Conservation (phyloP, 2,113 vertebrate genomes). For the Antennarius striatus region DNA sequence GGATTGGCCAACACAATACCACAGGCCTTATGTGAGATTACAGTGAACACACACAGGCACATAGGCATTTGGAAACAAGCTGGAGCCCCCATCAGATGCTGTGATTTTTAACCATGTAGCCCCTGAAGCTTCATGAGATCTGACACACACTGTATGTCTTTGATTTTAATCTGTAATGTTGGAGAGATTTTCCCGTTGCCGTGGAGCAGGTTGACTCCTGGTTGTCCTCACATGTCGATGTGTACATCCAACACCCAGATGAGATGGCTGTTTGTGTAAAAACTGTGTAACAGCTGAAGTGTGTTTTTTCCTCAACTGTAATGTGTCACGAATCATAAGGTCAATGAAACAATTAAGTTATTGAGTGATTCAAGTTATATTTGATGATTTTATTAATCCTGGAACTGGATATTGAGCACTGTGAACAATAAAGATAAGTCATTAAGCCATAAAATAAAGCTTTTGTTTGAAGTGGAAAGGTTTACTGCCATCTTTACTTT, state of each 20-base stretch:
- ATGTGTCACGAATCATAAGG: conserved; percentile 11
- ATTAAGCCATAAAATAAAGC: conserved; percentile 72
- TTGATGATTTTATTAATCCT: conserved; percentile 58
- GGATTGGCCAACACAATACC: neutral
- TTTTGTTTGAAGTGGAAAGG: conserved; percentile 56
- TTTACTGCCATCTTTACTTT: conserved; percentile 69
- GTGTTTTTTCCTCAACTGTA: conserved; percentile 34
- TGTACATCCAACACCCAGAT: conserved; percentile 20
- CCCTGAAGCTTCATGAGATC: neutral
- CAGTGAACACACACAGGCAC: neutral
- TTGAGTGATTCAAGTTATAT: conserved; percentile 18
- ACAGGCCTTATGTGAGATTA: neutral
- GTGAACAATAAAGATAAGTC: conserved; percentile 49
- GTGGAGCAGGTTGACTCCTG: conserved; percentile 3
- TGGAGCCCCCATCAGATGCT: conserved; percentile 1
- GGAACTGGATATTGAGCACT: conserved; percentile 54
- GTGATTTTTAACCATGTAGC: neutral
- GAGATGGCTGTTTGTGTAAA: conserved; percentile 26
- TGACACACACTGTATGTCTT: conserved; percentile 29
- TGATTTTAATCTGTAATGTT: conserved; percentile 31
- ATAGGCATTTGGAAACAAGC: neutral
- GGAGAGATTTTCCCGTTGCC: conserved; percentile 38
- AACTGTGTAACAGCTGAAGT: conserved; percentile 55
- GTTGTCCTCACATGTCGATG: conserved; percentile 24
- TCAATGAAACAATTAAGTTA: neutral